phyloP scores from a whole-genome alignment of 2,797 vertebrate species.

The Taenioides sp. region DNA sequence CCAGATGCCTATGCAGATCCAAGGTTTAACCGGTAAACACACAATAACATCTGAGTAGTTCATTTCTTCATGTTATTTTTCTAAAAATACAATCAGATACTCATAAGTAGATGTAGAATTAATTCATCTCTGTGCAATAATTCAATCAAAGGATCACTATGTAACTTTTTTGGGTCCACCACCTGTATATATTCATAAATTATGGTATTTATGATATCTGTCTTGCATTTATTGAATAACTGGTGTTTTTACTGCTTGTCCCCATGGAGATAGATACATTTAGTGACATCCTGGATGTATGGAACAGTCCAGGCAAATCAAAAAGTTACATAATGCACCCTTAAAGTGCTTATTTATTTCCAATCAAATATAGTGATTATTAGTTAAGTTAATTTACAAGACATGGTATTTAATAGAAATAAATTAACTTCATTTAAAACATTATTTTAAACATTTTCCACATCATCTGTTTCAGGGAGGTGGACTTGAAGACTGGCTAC shows the following conservation, averaged over 20 bases:
- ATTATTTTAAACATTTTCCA: background rate
- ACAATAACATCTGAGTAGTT: background rate
- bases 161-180: background rate
- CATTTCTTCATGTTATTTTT: background rate
- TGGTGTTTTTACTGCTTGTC: background rate
- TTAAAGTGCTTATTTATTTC: background rate
- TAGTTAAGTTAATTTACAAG: no score
- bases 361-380: background rate
- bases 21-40: constrained; percentile 94
- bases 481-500: constrained; percentile 98
- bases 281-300: no score
- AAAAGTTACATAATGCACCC: background rate
- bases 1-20: constrained; percentile 99
- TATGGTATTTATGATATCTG: background rate
- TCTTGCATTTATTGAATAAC: background rate
- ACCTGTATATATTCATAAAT: background rate
- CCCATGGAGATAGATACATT: background rate
- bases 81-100: no score
- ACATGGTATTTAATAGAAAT: no score
- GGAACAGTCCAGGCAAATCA: background rate
- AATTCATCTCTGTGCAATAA: background rate
- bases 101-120: no score
- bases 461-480: constrained; percentile 81
- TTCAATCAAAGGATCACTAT: background rate
- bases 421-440: no score